Evolutionary conservation across 2,113 vertebrate genomes (phyloP).

Genomic region (Clarias macrocephalus): DNA sequence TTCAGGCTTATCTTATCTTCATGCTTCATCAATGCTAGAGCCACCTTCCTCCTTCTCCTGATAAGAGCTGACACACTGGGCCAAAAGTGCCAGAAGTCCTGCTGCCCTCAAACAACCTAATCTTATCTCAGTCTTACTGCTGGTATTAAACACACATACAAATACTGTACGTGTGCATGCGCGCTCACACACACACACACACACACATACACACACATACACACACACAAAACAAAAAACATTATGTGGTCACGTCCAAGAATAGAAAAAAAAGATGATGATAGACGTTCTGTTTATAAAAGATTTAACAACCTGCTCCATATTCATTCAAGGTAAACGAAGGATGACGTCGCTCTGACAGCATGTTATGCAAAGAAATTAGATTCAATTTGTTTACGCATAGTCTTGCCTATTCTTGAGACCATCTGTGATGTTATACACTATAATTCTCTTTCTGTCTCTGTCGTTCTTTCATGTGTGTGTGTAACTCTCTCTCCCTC

Average conservation of each 20-base stretch:
- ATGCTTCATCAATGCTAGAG: conserved; percentile 41
- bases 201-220: conserved; percentile 10
- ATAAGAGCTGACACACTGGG: conserved; percentile 45
- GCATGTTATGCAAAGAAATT: conserved; percentile 47
- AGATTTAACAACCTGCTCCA: neutral
- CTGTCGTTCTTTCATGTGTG: conserved; percentile 13
- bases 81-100: conserved; percentile 32
- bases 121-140: conserved; percentile 44
- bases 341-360: neutral
- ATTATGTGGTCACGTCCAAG: neutral
- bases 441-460: conserved; percentile 10
- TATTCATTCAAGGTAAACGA: conserved; percentile 10
- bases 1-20: conserved; percentile 36
- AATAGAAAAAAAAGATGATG: neutral
- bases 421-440: conserved; percentile 12
- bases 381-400: conserved; percentile 5
- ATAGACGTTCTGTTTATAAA: neutral
- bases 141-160: conserved; percentile 21
- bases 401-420: conserved; percentile 1
- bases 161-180: neutral
- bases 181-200: neutral
- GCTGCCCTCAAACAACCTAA: conserved; percentile 42
- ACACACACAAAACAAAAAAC: neutral
- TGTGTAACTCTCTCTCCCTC: conserved; percentile 1
- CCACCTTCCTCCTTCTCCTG: conserved; percentile 48